Base-by-base conservation (phyloP, 2,113 vertebrate genomes). In the Rhea americana region DNA sequence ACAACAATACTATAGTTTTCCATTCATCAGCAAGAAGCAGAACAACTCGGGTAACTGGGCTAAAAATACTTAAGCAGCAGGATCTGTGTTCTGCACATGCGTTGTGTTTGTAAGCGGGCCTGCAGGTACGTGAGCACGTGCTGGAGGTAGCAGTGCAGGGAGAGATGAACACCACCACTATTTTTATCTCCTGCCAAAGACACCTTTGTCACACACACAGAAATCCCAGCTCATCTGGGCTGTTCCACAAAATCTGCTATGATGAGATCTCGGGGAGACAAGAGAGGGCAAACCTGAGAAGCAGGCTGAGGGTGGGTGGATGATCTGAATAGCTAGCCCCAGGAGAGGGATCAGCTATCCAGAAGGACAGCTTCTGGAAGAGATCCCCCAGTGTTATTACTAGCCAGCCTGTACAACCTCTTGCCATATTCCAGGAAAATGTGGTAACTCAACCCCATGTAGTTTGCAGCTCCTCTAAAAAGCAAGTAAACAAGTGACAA, bases 31-130 rank as follows among this genome's bases (percentile, higher is more conserved):
- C 89, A 85, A 71, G 81, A 80, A 90, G 91, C 74, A 89, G 70
- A 93, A 85, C 68, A 94, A 93, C 82, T 89, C 53, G 6, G 84
- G 72, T 89, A 92, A 91, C 2, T 39, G n/a, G 63, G 89, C 78
- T 96, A 94, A 94, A 95, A 95, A 95, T 87, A 94, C 81, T 87
- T 85, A 89, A 91, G 85, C 21, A 87, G 85, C 75, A 41, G 51
- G 80, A 82, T 91, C 72, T 89, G 91, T 94, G 89, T 66, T 51
- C 65, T 5, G 10, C 26, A 16, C 79, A 53, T 9, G 59, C 86
- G 74, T 85, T 82, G 56, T 79, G 77, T 55, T 56, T 71, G 61
- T 65, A 59, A 39, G 25, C 0, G 16, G 58, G 82, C 85, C 66
- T 5, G 47, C 67, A 70, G 59, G 87, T 90, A 84, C 28, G 68